Percentiles rank a stretch among this genome's conserved stretches.
These are phyloP conservation scores for Rhea pennata DNA, from an alignment of 2,113 vertebrate species.

Conservation along the genomic window DNA sequence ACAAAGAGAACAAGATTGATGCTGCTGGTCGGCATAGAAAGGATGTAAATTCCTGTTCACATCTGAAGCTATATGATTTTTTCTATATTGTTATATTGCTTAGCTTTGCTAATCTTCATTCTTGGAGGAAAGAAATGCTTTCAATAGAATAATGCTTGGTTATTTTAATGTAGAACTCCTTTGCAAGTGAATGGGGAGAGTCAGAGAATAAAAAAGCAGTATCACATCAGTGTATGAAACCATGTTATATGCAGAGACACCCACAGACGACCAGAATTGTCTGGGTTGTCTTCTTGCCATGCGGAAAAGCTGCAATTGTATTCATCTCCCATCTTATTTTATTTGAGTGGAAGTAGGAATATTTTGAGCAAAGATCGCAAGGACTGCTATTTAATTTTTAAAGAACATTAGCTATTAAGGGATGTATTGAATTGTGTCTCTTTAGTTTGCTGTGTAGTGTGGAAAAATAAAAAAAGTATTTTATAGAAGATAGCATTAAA, in stretches of 20 bases:
- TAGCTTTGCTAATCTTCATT: not conserved
- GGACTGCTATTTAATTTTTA: not conserved
- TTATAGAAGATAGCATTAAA: not conserved
- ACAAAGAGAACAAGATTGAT: not conserved
- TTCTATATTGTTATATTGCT: not conserved
- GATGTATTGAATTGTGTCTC: not conserved
- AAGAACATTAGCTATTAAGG: not conserved
- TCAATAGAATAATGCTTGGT: not conserved
- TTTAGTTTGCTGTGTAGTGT: not conserved
- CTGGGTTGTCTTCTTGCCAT: not conserved
- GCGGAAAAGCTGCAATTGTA: not conserved
- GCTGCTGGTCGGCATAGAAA: not conserved
- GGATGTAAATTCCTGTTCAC: not conserved
- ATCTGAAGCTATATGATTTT: not conserved
- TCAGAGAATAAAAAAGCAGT: not conserved
- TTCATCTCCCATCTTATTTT: not conserved
- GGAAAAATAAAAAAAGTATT: not conserved
- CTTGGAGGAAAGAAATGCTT: not conserved
- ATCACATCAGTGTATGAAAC: not conserved
- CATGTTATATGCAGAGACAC: rapidly evolving
- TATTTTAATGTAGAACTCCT: not conserved
- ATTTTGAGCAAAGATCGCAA: not conserved
- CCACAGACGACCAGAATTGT: not conserved
- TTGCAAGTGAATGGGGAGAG: not conserved
- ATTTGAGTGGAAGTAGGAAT: not conserved